These are phyloP conservation scores for Globia sparganii DNA, from an alignment of 2,888 invertebrate species.

Conservation along the genomic window DNA sequence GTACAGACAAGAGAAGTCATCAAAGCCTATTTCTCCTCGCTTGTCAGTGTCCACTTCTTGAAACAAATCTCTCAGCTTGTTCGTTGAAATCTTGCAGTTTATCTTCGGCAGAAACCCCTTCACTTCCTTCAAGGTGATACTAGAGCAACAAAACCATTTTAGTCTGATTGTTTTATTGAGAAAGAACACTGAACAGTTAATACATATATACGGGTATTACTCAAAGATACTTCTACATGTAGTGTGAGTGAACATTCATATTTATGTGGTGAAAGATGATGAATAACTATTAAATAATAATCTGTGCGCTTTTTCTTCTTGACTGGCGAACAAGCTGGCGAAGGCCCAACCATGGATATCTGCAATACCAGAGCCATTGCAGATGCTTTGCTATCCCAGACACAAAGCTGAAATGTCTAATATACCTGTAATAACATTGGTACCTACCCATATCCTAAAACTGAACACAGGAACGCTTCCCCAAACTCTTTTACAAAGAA, in stretches of 20 bases:
- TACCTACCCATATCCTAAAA: not conserved
- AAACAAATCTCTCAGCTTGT: conserved; percentile 95
- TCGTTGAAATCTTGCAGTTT: conserved; percentile 97
- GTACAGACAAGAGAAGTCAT: conserved; percentile 96
- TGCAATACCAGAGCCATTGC: not conserved
- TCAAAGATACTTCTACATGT: not conserved
- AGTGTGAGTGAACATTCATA: conserved; percentile 1
- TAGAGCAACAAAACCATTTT: conserved; percentile 74
- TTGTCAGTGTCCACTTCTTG: conserved; percentile 95
- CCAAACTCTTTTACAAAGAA: not conserved
- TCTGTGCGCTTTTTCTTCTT: not conserved
- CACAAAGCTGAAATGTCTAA: not conserved
- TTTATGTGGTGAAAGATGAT: not conserved
- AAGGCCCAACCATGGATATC: not conserved
- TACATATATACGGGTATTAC: not conserved
- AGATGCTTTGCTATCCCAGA: not conserved
- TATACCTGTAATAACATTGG: not conserved
- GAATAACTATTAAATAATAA: not conserved
- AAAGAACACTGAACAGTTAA: not conserved
- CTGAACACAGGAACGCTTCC: not conserved
- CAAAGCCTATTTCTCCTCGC: conserved; percentile 96
- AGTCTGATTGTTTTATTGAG: conserved; percentile 4
- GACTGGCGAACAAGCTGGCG: not conserved
- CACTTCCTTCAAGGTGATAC: conserved; percentile 96
- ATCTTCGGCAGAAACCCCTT: conserved; percentile 97